Conservation (phyloP, 23 tunicate genomes). For the Halocynthia roretzi region DNA sequence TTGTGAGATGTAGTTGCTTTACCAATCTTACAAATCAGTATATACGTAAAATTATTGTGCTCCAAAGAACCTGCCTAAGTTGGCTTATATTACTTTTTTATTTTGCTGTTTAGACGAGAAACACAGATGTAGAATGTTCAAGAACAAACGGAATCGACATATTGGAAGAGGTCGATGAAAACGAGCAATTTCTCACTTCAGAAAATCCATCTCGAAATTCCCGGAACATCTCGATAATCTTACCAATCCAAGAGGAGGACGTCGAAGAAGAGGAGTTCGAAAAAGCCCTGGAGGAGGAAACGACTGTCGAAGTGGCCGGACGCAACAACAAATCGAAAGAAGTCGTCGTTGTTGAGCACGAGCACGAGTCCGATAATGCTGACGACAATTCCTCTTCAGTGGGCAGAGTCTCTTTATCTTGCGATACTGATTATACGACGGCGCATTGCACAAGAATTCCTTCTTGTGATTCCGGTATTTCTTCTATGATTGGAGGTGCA, state of each 20-base stretch:
- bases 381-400: background rate
- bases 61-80: too few relatives aligned
- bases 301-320: too few relatives aligned
- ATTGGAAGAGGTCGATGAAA: background rate
- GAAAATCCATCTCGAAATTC: background rate
- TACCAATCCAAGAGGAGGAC: slow-evolving; percentile 35
- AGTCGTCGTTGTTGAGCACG: background rate
- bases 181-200: slow-evolving; percentile 7
- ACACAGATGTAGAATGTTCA: too few relatives aligned
- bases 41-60: too few relatives aligned
- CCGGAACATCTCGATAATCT: background rate
- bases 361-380: background rate
- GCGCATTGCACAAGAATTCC: background rate
- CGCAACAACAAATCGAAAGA: background rate
- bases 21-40: too few relatives aligned
- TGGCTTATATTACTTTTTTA: too few relatives aligned
- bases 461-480: slow-evolving; percentile 21
- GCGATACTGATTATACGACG: background rate
- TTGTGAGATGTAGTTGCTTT: too few relatives aligned
- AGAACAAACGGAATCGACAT: background rate
- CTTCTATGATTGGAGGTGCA: slow-evolving; percentile 4
- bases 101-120: too few relatives aligned
- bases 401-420: background rate
- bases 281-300: slow-evolving; percentile 38
- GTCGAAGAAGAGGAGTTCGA: slow-evolving; percentile 52